Evolutionary conservation across 2,797 vertebrate species (phyloP).

Genomic region (Pagetopsis macropterus): DNA sequence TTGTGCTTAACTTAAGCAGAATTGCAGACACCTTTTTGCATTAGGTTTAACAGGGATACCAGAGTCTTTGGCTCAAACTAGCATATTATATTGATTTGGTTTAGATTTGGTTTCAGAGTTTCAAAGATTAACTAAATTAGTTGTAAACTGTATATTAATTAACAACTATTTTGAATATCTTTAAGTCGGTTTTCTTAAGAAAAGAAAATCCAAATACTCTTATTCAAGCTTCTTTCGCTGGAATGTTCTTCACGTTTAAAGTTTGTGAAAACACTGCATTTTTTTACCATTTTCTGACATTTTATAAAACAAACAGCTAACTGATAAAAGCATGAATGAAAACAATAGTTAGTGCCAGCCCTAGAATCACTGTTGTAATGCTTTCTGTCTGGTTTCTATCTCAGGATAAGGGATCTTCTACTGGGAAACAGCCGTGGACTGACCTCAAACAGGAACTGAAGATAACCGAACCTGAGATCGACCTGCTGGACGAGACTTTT

Average conservation of each 20-base stretch:
- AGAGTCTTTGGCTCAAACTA: not conserved
- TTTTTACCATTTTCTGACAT: no score
- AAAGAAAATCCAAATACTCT: no score
- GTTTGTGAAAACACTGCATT: no score
- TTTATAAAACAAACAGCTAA: no score
- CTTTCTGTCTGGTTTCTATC: conserved; percentile 11
- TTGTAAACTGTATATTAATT: no score
- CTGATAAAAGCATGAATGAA: no score
- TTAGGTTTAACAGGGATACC: not conserved
- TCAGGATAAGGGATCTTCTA: conserved; percentile 57
- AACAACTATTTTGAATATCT: no score
- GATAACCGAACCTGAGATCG: conserved; percentile 90
- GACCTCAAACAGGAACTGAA: conserved; percentile 89
- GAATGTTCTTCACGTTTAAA: no score
- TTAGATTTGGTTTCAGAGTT: not conserved
- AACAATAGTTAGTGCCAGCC: no score
- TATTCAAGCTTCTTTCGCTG: no score
- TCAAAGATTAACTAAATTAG: no score
- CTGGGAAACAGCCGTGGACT: conserved; percentile 78
- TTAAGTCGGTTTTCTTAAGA: no score
- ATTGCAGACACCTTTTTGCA: not conserved
- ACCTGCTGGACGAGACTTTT: conserved; percentile 71
- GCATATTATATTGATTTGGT: not conserved
- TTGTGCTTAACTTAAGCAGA: not conserved
- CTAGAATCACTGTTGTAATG: not conserved